Evolutionary conservation across 1,140 invertebrate species (phyloP), one percentile per base, ranked within the genome.

Genomic region (Mactra quadrangularis): DNA sequence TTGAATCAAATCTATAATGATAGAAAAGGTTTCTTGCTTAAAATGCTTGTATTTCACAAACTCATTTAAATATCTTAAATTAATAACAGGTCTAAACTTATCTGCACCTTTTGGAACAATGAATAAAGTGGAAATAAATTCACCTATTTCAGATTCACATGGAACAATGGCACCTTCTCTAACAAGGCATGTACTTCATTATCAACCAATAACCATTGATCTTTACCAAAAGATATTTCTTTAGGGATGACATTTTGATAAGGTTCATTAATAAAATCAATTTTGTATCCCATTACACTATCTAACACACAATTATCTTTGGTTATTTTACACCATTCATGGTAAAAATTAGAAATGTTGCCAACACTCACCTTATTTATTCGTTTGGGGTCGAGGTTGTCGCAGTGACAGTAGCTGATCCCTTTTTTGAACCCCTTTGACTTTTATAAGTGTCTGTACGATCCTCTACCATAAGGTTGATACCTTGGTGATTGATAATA

Each of bases 61-160:
- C 13, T 62, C 17, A 35, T 35, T 62, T 35, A 62, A 33, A n/a
- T 33, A 7, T n/a, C 33, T 62, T 17, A 62, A 35, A 33, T 62
- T 62, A 6, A 35, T 35, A 62, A 35, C 35, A 6, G 59, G 59
- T 29, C 55, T 60, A 9, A 38, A 27, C 0, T 60, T 76, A 3
- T 19, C 31, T 31, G 9, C 38, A 9, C 1, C 50, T 33, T 75
- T 75, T 41, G 72, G 72, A 59, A 59, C 72, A 59, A 75, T 60
- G n/a, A 75, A 75, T 22, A 75, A 33, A 50, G 6, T 75, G 11
- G 72, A 59, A 3, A 77, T 33, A 45, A 41, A 77, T 27, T 77
- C 38, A 27, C 22, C 41, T 25, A 17, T 47, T 60, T 53, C 71
- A 45, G 22, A n/a, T 3, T 9, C 17, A 15, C 22, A 25, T 27